Conservation (phyloP, 2,113 vertebrate species). For the Tiliqua scincoides region DNA sequence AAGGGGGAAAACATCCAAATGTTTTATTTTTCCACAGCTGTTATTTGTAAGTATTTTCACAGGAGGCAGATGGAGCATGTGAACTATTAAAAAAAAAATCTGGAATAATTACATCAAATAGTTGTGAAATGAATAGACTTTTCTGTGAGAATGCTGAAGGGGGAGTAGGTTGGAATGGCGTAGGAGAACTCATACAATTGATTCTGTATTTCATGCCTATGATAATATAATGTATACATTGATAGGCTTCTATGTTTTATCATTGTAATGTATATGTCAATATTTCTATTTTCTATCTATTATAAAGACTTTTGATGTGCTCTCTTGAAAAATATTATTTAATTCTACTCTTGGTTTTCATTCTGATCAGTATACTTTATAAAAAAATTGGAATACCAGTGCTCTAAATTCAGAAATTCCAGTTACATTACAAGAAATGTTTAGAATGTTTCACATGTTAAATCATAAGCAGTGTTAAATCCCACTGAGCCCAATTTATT, state of each 20-base stretch:
- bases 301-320: not conserved
- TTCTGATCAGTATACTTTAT: not conserved
- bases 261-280: not conserved
- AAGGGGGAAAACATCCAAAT: constrained; percentile 36
- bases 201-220: constrained; percentile 25
- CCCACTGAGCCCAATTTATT: not conserved
- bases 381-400: not conserved
- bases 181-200: constrained; percentile 47
- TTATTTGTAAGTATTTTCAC: constrained; percentile 53
- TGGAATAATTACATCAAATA: constrained; percentile 36
- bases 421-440: not conserved
- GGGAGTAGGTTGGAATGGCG: constrained; percentile 41
- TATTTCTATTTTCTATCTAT: not conserved
- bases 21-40: constrained; percentile 14
- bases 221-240: too few species aligned
- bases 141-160: constrained; percentile 52
- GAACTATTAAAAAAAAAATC: constrained; percentile 31
- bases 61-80: constrained; percentile 39
- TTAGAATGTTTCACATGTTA: not conserved
- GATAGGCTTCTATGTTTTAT: constrained; percentile 31
- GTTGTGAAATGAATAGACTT: constrained; percentile 56
- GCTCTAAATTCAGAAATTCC: not conserved
- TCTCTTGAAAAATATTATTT: not conserved
- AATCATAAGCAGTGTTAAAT: not conserved
- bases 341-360: not conserved